These are phyloP conservation scores for Reticulitermes lucifugus DNA, from an alignment of 2,888 invertebrate species.

Conservation along the genomic window DNA sequence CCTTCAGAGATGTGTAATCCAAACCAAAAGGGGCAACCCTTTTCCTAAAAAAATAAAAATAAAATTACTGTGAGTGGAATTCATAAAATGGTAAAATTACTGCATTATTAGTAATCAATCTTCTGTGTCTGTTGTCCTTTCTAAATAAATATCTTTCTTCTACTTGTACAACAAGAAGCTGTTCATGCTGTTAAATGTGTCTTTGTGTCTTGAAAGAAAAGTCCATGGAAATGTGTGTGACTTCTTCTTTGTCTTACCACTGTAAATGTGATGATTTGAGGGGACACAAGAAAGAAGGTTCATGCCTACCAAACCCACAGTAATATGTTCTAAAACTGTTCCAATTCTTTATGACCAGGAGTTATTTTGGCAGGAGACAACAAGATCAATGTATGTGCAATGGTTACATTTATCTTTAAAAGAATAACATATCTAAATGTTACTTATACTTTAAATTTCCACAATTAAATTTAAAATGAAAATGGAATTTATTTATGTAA, in stretches of 20 bases:
- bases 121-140: conserved; percentile 40
- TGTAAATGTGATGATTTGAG: background rate
- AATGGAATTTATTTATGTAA: conserved; percentile 4
- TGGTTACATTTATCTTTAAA: conserved; percentile 35
- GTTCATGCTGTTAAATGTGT: conserved; percentile 41
- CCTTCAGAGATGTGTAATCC: conserved; percentile 21
- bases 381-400: background rate
- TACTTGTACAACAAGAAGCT: conserved; percentile 22
- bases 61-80: conserved; percentile 30
- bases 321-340: background rate
- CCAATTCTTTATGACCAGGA: background rate
- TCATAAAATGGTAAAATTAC: conserved; percentile 18
- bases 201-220: conserved; percentile 37
- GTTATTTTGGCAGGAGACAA: background rate
- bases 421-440: conserved; percentile 27
- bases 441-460: conserved; percentile 31
- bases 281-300: background rate
- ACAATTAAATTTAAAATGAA: conserved; percentile 8
- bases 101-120: conserved; percentile 25
- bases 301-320: background rate
- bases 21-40: conserved; percentile 17
- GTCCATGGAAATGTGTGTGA: conserved; percentile 26
- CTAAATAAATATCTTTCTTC: conserved; percentile 40
- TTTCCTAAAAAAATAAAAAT: conserved; percentile 20
- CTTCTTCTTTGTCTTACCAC: conserved; percentile 30